Evolutionary conservation across 2,113 vertebrate species (phyloP), one percentile per base, ranked within the genome.

Genomic region (Melanostigma gelatinosum): DNA sequence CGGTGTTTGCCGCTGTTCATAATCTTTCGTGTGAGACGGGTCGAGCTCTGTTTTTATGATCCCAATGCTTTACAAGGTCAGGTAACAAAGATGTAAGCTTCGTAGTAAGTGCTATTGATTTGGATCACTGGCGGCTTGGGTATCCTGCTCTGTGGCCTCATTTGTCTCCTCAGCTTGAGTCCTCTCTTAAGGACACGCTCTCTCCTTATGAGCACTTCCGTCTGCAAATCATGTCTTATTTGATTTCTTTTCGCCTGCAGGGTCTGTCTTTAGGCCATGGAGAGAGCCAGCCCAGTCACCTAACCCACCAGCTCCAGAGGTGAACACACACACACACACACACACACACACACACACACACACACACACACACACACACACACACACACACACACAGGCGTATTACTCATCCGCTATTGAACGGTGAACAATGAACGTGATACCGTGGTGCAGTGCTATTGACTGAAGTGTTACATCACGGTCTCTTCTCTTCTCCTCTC

Each of bases 221-320:
- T 48, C 2, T 32, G 40, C 20, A 54, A 15, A 67, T 60, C 22
- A 24, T 24, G 44, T 22, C 44, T 2, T 18, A 7, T 10, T 7
- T 15, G 3, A 3, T 75, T 61, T 65, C 16, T 74, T 18, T 84
- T 29, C 84, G 22, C 46, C 85, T 95, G 86, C 96, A 99, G 95
- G 95, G 96, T 89, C 91, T 97, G 0, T 95, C 95, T 73, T 92
- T 96, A 91, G 95, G 95, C 90, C 95, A 96, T 55, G 96, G 97
- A 95, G 98, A 99, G 93, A 98, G 96, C 94, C 98, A 99, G 94
- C 98, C 98, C 79, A 96, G 97, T 86, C 97, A 98, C 90, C 97
- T 99, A 78, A 99, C 98, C 85, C 97, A 99, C 96, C 98, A 99
- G 97, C 98, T 99, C 32, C 98, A 99, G 94, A 98, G 98, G 98